These are phyloP conservation scores for Gryllus bimaculatus DNA, from an alignment of 1,140 invertebrate species.

Conservation along the genomic window DNA sequence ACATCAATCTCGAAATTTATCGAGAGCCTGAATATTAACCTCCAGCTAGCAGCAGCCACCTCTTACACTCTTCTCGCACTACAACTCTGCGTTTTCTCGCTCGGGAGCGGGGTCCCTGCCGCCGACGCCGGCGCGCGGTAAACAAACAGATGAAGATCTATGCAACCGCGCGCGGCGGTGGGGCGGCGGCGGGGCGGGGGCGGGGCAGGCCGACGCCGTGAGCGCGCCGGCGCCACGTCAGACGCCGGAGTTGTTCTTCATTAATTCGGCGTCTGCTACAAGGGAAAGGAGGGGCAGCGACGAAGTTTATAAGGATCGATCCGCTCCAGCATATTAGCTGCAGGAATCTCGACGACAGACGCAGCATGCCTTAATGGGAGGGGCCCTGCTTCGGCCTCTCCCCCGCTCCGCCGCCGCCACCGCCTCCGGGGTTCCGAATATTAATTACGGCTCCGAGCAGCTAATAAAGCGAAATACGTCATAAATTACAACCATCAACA, in stretches of 20 bases:
- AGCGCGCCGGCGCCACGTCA: not conserved
- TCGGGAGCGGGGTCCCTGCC: no score
- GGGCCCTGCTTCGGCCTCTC: not conserved
- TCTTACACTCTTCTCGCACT: no score
- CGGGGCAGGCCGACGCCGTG: not conserved
- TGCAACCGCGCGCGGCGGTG: not conserved
- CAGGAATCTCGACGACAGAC: constrained; percentile 9
- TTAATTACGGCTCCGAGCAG: constrained; percentile 8
- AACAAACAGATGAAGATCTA: constrained; percentile 14
- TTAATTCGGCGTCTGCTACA: constrained; percentile 15
- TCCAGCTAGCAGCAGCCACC: no score
- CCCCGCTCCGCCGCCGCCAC: no score
- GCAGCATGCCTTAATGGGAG: constrained; percentile 9
- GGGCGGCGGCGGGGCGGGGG: not conserved
- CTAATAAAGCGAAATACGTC: constrained; percentile 12
- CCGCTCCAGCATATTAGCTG: constrained; percentile 12
- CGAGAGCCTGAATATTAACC: no score
- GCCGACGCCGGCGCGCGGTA: not conserved
- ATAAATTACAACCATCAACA: constrained; percentile 10
- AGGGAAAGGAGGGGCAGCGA: constrained; percentile 6
- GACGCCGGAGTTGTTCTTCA: constrained; percentile 13
- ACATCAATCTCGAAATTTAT: no score
- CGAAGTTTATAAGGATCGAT: constrained; percentile 16
- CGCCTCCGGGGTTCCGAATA: not conserved
- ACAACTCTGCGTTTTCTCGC: no score